Evolutionary conservation across 2,888 invertebrate genomes (phyloP).

Genomic region (Limnephilus auricula): DNA sequence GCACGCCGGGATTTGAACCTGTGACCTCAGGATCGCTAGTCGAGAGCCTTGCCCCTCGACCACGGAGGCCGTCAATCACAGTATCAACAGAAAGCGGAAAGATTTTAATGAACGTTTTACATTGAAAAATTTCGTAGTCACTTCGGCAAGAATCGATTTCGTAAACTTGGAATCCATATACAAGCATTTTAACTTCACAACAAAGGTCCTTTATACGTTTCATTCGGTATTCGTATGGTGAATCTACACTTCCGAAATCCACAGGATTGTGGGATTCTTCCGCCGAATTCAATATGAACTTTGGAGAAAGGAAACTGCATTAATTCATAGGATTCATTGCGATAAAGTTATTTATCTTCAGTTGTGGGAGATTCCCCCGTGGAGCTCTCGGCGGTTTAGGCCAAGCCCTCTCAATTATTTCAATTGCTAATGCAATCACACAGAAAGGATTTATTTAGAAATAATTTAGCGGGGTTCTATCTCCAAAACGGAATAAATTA

Average conservation of each 20-base stretch:
- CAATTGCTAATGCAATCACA: conserved; percentile 28
- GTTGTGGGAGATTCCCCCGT: neutral
- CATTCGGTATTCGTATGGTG: neutral
- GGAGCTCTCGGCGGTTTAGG: neutral
- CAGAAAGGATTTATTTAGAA: neutral
- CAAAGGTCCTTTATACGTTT: neutral
- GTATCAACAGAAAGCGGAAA: neutral
- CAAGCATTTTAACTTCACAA: neutral
- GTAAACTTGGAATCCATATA: neutral
- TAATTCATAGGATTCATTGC: neutral
- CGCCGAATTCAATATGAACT: neutral
- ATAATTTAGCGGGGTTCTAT: neutral
- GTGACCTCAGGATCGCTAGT: too few relatives aligned
- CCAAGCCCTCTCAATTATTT: conserved; percentile 11
- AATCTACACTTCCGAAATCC: neutral
- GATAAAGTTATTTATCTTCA: conserved; percentile 22
- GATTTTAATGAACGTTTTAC: neutral
- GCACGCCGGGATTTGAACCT: too few relatives aligned
- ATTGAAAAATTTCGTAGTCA: neutral
- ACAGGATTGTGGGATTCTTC: neutral
- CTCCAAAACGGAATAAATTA: neutral
- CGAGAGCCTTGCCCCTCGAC: too few relatives aligned
- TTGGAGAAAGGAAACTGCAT: neutral
- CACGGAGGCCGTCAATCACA: too few relatives aligned
- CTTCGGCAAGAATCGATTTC: neutral